Base-by-base conservation (phyloP, 1,140 invertebrate genomes). In the Zaprionus tsacasi region DNA sequence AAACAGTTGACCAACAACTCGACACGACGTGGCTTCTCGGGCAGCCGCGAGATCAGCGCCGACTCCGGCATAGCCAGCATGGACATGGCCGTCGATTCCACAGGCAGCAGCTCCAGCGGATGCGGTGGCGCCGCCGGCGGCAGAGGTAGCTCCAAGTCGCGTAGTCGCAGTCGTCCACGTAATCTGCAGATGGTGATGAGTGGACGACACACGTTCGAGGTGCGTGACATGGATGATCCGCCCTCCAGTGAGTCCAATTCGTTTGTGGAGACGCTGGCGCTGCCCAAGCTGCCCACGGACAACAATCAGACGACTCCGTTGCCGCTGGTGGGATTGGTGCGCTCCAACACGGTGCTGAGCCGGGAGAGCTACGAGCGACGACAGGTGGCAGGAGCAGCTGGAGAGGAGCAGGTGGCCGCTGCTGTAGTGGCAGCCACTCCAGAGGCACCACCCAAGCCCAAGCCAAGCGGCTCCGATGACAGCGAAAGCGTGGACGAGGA, bases 1-100 rank as follows among this genome's bases (percentile, higher is more conserved):
- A 97, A 97, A 92, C 96, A 96, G 70, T 94, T 94, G 5, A 94
- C 93, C 0, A 96, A 96, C 73, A 95, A 94, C 56, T 94, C 93
- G 30, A 94, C 92, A 17, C 93, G 93, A 25, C 94, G 92, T 13
- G 91, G 92, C 30, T 90, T 93, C 76, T 76, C 73, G 0, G 90
- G 89, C 91, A 67, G 94, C 92, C 17, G 93, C 88, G 40, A 95
- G 93, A 58, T 95, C 93, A 92, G 92, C 15, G 85, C 90, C 38
- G 95, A 95, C 78, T 95, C 95, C 0, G 95, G 95, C 0, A 92
- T 95, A 2, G 94, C 95, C n/a, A 95, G 95, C 69, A 91, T 94
- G 81, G 92, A 90, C 89, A 95, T 82, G 92, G 93, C 81, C 72
- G 91, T 71, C 79, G 93, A 92, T 78, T 82, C 82, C 6, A 56